A percentile compares a stretch with the other conserved stretches of the same genome.
Conservation (phyloP, 2,113 vertebrate genomes). For the Macaca fascicularis region T2T-MFA8v1.1 NC_088384.1:66552501-66553000, state of each 20-base stretch:
- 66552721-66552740: background rate
- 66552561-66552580: background rate
- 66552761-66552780: background rate
- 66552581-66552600: accelerated
- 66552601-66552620: accelerated
- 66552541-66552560: background rate
- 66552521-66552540: background rate
- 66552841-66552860: background rate
- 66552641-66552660: background rate
- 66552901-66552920: background rate
- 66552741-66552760: background rate
- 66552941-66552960: background rate
- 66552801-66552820: background rate
- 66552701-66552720: background rate
- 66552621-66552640: background rate
- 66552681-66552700: background rate
- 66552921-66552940: background rate
- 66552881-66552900: too few relatives aligned
- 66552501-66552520: background rate
- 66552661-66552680: background rate
- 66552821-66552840: background rate
- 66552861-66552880: too few relatives aligned
- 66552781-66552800: background rate
- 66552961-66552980: background rate
- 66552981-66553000: background rate